Evolutionary conservation across 2,888 invertebrate genomes (phyloP), one percentile per base, ranked within the genome.

Genomic region (Caenorhabditis sp.): DNA sequence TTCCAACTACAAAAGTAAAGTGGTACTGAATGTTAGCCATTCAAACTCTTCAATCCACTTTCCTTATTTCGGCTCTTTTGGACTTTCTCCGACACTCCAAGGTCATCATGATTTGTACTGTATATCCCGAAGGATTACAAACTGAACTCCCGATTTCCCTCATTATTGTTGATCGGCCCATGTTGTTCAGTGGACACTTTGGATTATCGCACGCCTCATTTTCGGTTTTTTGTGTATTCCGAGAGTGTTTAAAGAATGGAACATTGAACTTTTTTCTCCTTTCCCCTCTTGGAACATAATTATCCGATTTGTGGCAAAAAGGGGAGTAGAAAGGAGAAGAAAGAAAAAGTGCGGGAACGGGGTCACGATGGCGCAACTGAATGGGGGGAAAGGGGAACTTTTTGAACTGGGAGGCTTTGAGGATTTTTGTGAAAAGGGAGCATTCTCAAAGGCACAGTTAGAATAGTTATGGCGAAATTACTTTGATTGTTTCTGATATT

Each of bases 201-300:
- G 47, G 75, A 75, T 75, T 58, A 66, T 75, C 66, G 58, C 66
- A 51, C 58, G 38, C 38, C 38, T 38, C 6, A 38, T 38, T 38
- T 38, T 38, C 38, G 31, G 31, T 38, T 63, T 31, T 22, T 69
- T 31, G 3, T 10, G 7, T 19, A 19, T n/a, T 19, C 19, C 19
- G 19, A 47, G 14, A 47, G 47, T 47, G 47, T 47, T 47, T 47
- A 47, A 47, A 47, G 47, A 19, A 47, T 47, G 47, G 31, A 68
- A 68, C 22, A 51, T 49, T 51, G 66, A 51, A 51, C 56, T 41
- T 51, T 70, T 26, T 31, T 6, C 5, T 47, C 47, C 14, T 47
- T 47, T 47, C n/a, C 1, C 19, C n/a, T 19, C 16, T 47, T 19
- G 59, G 28, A 73, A 51, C 59, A 49, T 73, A 73, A 73, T 73